A percentile compares a stretch with the other conserved stretches of the same genome.
These are phyloP conservation scores for Sarcophilus harrisii DNA, from an alignment of 2,797 vertebrate genomes.

Conservation along the genomic window DNA sequence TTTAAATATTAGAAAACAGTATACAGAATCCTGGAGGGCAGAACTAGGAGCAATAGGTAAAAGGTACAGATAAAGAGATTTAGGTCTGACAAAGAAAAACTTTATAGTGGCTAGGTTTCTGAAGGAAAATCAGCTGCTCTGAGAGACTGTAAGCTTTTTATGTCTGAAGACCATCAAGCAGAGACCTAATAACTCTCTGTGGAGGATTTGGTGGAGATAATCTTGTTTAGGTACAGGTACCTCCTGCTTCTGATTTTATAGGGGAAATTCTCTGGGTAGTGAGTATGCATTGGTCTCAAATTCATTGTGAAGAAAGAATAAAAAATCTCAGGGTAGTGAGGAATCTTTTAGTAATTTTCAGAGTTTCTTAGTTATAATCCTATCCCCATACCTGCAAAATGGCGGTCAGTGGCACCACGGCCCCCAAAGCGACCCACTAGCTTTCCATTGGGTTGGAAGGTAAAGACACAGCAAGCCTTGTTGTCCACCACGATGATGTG, in stretches of 20 bases:
- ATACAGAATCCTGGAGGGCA: not conserved
- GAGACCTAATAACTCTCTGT: not conserved
- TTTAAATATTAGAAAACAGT: not conserved
- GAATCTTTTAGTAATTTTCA: not conserved
- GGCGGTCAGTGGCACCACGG: constrained; percentile 93
- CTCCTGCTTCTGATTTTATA: not conserved
- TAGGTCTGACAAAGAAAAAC: not conserved
- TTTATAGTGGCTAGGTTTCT: not conserved
- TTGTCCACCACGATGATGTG: constrained; percentile 99
- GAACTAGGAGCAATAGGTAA: not conserved
- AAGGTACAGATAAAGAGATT: not conserved
- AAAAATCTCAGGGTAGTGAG: not conserved
- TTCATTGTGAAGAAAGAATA: not conserved
- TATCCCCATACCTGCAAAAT: constrained; percentile 91
- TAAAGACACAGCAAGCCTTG: constrained; percentile 98
- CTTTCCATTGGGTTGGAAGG: constrained; percentile 97
- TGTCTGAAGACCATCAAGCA: not conserved
- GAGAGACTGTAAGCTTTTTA: not conserved
- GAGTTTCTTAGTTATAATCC: not conserved
- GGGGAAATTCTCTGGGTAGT: not conserved
- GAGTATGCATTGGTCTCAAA: not conserved
- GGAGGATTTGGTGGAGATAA: not conserved
- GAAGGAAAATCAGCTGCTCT: not conserved
- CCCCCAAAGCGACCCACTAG: constrained; percentile 95
- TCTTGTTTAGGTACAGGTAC: not conserved